A percentile compares a stretch with the other conserved stretches of the same genome.
These are phyloP conservation scores for Zaprionus camerounensis DNA, from an alignment of 1,140 invertebrate genomes.

Conservation along the genomic window DNA sequence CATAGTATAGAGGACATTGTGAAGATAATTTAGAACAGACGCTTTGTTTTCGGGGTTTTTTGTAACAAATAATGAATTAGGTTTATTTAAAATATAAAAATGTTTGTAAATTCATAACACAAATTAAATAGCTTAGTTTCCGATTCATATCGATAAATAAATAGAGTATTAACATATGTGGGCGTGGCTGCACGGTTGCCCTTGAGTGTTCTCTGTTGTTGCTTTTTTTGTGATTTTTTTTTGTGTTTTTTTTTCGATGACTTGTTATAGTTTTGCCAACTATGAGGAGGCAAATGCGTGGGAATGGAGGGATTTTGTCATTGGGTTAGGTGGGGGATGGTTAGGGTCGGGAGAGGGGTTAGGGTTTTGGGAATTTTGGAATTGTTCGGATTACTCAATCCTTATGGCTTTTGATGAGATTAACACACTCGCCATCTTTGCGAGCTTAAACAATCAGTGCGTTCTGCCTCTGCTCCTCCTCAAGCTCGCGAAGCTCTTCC, in stretches of 20 bases:
- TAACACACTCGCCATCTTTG: slow-evolving; percentile 5
- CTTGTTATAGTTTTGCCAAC: slow-evolving; percentile 72
- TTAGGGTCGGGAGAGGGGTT: slow-evolving; percentile 22
- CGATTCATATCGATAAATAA: slow-evolving; percentile 66
- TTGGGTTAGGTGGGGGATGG: slow-evolving; percentile 25
- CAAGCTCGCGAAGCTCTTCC: slow-evolving; percentile 60
- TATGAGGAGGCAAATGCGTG: slow-evolving; percentile 54
- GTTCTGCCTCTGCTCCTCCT: slow-evolving; percentile 10
- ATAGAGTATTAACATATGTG: slow-evolving; percentile 68
- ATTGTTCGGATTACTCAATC: slow-evolving; percentile 35
- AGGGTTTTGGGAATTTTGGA: slow-evolving; percentile 13
- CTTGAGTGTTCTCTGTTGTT: slow-evolving; percentile 30
- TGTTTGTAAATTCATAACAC: slow-evolving; percentile 51
- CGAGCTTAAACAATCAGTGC: background rate
- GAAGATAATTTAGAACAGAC: background rate
- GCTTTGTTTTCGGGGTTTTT: slow-evolving; percentile 22
- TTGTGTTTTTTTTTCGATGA: slow-evolving; percentile 53
- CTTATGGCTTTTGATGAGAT: slow-evolving; percentile 63
- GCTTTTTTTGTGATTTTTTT: slow-evolving; percentile 54
- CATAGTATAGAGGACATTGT: background rate
- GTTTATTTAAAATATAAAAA: slow-evolving; percentile 65
- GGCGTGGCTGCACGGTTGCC: slow-evolving; percentile 47
- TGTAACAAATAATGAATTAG: slow-evolving; percentile 68
- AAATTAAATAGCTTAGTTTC: slow-evolving; percentile 68
- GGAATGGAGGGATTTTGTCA: slow-evolving; percentile 49